Evolutionary conservation across 2,888 invertebrate species (phyloP).

Genomic region (Erannis defoliaria): DNA sequence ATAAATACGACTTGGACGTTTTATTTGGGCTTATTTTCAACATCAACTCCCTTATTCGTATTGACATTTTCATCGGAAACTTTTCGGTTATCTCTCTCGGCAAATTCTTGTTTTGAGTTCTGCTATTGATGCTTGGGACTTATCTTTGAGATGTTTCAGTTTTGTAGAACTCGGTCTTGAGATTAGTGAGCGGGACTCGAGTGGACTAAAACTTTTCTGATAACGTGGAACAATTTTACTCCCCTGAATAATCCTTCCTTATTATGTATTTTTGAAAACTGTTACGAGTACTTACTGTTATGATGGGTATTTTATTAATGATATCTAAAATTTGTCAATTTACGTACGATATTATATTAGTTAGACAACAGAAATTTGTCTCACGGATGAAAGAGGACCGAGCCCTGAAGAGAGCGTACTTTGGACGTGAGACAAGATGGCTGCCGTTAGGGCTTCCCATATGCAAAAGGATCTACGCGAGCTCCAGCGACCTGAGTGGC

Average conservation of each 20-base stretch:
- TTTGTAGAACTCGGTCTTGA: slow-evolving; percentile 30
- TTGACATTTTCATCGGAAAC: slow-evolving; percentile 48
- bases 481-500: no score
- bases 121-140: slow-evolving; percentile 33
- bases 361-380: no score
- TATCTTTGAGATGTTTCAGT: slow-evolving; percentile 36
- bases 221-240: slow-evolving; percentile 31
- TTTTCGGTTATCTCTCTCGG: slow-evolving; percentile 40
- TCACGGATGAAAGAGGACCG: no score
- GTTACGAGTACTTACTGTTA: neutral
- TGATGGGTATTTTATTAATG: no score
- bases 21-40: slow-evolving; percentile 50
- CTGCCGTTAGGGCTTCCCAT: no score
- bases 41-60: slow-evolving; percentile 48
- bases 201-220: slow-evolving; percentile 26
- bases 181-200: slow-evolving; percentile 22
- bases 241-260: slow-evolving; percentile 7
- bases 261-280: neutral
- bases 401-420: no score
- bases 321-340: no score
- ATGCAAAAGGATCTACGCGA: no score
- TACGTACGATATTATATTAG: no score
- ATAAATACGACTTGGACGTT: slow-evolving; percentile 49
- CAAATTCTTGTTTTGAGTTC: slow-evolving; percentile 40
- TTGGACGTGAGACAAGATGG: no score